Base-by-base conservation (phyloP, 2,888 invertebrate genomes). In the Protodeltote pygarga region DNA sequence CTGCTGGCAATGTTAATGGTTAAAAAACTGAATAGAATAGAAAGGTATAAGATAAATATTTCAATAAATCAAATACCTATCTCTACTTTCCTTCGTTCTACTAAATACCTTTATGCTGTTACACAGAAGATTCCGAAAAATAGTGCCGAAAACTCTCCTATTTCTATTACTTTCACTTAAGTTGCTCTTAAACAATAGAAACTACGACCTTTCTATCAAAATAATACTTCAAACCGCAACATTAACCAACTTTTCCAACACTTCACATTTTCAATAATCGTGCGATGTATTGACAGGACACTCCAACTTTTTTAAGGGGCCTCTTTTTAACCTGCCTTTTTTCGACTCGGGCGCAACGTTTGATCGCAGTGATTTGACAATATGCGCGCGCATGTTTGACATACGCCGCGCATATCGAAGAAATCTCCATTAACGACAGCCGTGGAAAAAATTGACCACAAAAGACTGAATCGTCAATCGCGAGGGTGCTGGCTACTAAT, bases 291-390 rank as follows among this genome's bases (percentile, higher is more conserved):
- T 87, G 87, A 87, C 85, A 84, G 83, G 77, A 79, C 76, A 77
- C 77, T 79, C 76, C 52, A 58, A 52, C 34, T 47, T 39, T 57
- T 39, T 75, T 58, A 53, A 73, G 21, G 58, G 23, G 20, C 47
- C 52, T 47, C 58, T 65, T 72, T 70, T 73, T 65, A 70, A 72
- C 65, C 61, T 63, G 51, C 47, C 47, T 71, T 73, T 76, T 77
- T 76, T 68, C 48, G 34, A 64, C 59, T 65, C 65, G 44, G 77
- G 72, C 83, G 86, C 81, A 54, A 40, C 79, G 77, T 89, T 89
- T 90, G 90, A 90, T 87, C 85, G 66, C 73, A 61, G 80, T 89
- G 90, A 90, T 85, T 87, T 87, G 89, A 90, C 89, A 87, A 73
- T 78, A 83, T 75, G 73, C 73, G 68, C 73, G 74, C 70, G 73